A percentile compares a stretch with the other conserved stretches of the same genome.
Evolutionary conservation across 2,888 invertebrate species (phyloP).

Genomic region (Ernsta delagoae): DNA sequence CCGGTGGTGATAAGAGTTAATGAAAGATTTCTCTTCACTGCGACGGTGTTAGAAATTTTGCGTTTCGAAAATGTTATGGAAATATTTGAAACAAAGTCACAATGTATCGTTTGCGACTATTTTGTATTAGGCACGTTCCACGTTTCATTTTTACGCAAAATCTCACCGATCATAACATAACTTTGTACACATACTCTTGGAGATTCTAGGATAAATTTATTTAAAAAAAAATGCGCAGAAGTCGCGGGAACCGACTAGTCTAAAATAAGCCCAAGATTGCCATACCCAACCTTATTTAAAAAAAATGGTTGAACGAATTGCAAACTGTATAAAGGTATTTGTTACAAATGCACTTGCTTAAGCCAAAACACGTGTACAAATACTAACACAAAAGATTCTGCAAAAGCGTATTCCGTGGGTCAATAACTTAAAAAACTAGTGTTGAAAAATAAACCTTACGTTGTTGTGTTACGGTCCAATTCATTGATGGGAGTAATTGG

Average conservation of each 20-base stretch:
- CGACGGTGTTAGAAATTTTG: constrained; percentile 13
- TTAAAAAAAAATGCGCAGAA: too few species aligned
- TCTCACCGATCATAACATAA: too few species aligned
- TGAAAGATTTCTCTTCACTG: constrained; percentile 30
- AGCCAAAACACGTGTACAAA: constrained; percentile 42
- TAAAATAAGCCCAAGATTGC: background rate
- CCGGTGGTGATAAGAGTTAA: constrained; percentile 37
- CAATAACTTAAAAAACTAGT: background rate
- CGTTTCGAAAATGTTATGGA: background rate
- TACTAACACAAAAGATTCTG: constrained; percentile 40
- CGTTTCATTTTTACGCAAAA: too few species aligned
- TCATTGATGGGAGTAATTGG: background rate
- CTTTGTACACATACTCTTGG: too few species aligned
- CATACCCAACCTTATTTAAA: constrained; percentile 3
- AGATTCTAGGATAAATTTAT: too few species aligned
- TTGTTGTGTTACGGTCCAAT: background rate
- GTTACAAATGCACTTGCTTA: constrained; percentile 41
- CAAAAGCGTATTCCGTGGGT: constrained; percentile 40
- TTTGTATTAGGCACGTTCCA: too few species aligned
- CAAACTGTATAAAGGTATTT: constrained; percentile 20
- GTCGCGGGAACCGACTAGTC: too few species aligned
- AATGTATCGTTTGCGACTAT: too few species aligned
- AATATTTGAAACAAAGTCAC: too few species aligned
- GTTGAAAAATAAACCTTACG: background rate
- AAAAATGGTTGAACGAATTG: constrained; percentile 21